Percentiles rank a stretch among this genome's conserved stretches.
Evolutionary conservation across 1,140 invertebrate genomes (phyloP).

Genomic region (Chionoecetes opilio): DNA sequence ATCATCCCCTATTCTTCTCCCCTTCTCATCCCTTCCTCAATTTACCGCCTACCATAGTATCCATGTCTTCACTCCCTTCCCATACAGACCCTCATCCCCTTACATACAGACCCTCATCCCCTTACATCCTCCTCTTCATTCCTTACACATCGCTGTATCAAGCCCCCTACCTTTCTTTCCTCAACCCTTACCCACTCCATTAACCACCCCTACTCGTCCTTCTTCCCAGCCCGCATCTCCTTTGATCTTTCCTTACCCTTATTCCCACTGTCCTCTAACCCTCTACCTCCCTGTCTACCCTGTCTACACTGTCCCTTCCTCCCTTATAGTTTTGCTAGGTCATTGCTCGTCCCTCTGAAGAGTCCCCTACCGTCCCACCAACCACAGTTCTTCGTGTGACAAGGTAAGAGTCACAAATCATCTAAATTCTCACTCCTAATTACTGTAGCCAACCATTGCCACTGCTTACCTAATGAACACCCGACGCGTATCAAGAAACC

Average conservation of each 20-base stretch:
- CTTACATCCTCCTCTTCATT: not conserved
- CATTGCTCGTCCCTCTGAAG: not conserved
- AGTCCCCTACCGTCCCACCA: not conserved
- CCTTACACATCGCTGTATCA: constrained; percentile 1
- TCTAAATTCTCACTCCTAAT: constrained; percentile 50
- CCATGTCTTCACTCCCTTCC: not conserved
- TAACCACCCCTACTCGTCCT: not conserved
- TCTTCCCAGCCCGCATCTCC: not conserved
- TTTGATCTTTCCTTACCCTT: not conserved
- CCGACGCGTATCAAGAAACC: constrained; percentile 38
- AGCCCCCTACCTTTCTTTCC: not conserved
- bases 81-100: not conserved
- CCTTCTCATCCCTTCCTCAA: not conserved
- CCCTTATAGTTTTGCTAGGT: not conserved
- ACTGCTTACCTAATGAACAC: constrained; percentile 47
- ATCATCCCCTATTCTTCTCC: not conserved
- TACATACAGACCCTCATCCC: not conserved
- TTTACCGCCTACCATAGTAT: not conserved
- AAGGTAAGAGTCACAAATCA: constrained; percentile 12
- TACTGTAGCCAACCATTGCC: constrained; percentile 2
- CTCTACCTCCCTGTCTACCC: not conserved
- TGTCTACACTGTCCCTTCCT: not conserved
- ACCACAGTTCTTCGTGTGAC: constrained; percentile 17
- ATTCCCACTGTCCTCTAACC: not conserved
- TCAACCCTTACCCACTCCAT: not conserved